These are phyloP conservation scores for Drosophila setosimentum DNA, from an alignment of 2,888 invertebrate genomes.

Conservation along the genomic window DNA sequence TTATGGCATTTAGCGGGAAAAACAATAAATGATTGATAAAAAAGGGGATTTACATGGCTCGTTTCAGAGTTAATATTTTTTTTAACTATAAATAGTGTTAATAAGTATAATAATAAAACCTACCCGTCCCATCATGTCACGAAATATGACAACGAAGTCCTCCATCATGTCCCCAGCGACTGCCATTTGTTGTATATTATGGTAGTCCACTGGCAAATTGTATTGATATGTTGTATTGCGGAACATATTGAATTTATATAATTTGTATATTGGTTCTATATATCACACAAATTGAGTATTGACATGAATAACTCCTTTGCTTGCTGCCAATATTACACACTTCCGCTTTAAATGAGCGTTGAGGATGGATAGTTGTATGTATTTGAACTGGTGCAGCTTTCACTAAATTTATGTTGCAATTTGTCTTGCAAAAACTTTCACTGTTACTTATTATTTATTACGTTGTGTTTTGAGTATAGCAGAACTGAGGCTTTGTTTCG, in stretches of 20 bases:
- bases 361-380: neutral
- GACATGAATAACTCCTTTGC: neutral
- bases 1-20: slow-evolving; percentile 8
- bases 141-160: slow-evolving; percentile 90
- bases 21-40: slow-evolving; percentile 3
- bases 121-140: slow-evolving; percentile 90
- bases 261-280: neutral
- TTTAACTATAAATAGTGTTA: neutral
- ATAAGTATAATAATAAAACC: slow-evolving; percentile 45
- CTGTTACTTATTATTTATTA: slow-evolving; percentile 25
- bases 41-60: neutral
- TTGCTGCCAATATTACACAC: slow-evolving; percentile 15
- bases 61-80: neutral
- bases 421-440: slow-evolving; percentile 62
- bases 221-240: slow-evolving; percentile 79
- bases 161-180: slow-evolving; percentile 90
- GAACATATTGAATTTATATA: slow-evolving; percentile 71
- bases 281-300: slow-evolving; percentile 2
- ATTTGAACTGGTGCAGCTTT: slow-evolving; percentile 30
- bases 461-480: slow-evolving; percentile 29
- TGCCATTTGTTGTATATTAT: slow-evolving; percentile 87
- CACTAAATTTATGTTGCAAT: slow-evolving; percentile 45
- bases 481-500: slow-evolving; percentile 43
- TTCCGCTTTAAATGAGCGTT: slow-evolving; percentile 35
- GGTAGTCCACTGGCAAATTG: slow-evolving; percentile 88